A percentile compares a stretch with the other conserved stretches of the same genome.
phyloP scores from a whole-genome alignment of 1,140 invertebrate genomes.

The Aphelinus certus region DNA sequence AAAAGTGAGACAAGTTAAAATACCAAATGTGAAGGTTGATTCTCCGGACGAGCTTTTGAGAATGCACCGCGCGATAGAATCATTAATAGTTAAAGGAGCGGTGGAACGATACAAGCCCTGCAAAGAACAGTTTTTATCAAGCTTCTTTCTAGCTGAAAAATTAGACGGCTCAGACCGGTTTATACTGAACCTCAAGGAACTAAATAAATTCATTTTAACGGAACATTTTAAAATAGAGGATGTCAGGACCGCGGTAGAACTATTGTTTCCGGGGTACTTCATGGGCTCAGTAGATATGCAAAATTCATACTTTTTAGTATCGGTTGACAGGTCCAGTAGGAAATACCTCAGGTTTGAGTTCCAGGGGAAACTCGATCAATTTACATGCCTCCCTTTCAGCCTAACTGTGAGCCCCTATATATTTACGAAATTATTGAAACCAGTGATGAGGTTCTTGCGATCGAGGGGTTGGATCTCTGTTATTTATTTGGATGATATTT shows the following conservation, averaged over 20 bases:
- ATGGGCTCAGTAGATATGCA: too few species aligned
- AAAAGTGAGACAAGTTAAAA: not conserved
- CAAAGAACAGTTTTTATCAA: conserved; percentile 4
- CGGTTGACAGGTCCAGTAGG: not conserved
- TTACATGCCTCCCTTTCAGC: not conserved
- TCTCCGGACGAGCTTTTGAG: too few species aligned
- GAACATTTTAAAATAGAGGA: conserved; percentile 17
- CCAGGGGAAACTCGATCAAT: not conserved
- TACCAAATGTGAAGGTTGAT: not conserved
- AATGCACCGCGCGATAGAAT: not conserved
- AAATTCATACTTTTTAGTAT: not conserved
- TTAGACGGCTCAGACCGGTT: not conserved
- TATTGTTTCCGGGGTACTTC: not conserved
- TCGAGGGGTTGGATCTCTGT: conserved; percentile 7
- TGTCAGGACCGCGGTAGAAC: not conserved
- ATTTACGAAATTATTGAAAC: conserved; percentile 46
- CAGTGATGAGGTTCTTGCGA: conserved; percentile 32
- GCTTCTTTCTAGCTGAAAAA: conserved; percentile 14
- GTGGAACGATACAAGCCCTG: not conserved
- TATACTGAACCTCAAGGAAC: conserved; percentile 16
- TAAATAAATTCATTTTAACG: conserved; percentile 12
- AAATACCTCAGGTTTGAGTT: not conserved
- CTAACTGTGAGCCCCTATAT: conserved; percentile 14
- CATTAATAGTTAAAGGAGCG: not conserved
- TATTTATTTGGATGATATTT: conserved; percentile 19